Conservation (phyloP, 1,140 invertebrate genomes). For the Anoplolepis gracilipes region DNA sequence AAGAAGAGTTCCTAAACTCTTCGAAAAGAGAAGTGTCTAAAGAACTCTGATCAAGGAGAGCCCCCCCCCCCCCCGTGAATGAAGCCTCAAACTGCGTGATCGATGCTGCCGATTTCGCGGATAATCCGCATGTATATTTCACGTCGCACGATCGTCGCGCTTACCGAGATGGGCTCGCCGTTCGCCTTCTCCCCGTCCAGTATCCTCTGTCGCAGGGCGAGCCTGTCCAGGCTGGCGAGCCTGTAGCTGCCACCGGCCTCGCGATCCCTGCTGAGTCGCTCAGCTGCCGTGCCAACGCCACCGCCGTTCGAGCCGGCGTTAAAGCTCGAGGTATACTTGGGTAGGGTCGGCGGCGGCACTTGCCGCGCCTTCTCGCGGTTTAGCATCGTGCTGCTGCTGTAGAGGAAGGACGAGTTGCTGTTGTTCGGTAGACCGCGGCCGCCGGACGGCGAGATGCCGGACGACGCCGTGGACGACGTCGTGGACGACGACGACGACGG, state of each 20-base stretch:
- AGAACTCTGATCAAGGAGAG: no score
- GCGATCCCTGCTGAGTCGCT: slow-evolving; percentile 85
- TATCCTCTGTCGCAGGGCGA: slow-evolving; percentile 90
- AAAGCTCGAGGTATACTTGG: slow-evolving; percentile 88
- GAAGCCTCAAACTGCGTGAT: no score
- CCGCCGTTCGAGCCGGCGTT: slow-evolving; percentile 86
- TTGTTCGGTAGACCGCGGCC: slow-evolving; percentile 76
- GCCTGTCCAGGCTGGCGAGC: slow-evolving; percentile 90
- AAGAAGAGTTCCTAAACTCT: no score
- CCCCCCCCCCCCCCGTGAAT: no score
- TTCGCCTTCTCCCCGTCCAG: slow-evolving; percentile 86
- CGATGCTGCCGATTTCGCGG: no score
- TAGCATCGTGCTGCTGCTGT: slow-evolving; percentile 84
- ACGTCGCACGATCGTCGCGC: slow-evolving; percentile 35
- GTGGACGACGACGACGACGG: slow-evolving; percentile 64
- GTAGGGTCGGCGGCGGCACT: slow-evolving; percentile 89
- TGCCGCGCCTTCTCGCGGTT: slow-evolving; percentile 84
- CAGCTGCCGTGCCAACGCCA: slow-evolving; percentile 83
- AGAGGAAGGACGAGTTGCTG: slow-evolving; percentile 85
- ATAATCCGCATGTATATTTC: no score
- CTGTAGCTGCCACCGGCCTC: slow-evolving; percentile 88
- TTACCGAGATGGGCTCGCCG: slow-evolving; percentile 83
- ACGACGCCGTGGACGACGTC: slow-evolving; percentile 57
- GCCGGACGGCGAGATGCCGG: slow-evolving; percentile 72
- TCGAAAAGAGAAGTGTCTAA: no score